Evolutionary conservation across 2,888 invertebrate species (phyloP).

Genomic region (Drosophila parthenogenetica): DNA sequence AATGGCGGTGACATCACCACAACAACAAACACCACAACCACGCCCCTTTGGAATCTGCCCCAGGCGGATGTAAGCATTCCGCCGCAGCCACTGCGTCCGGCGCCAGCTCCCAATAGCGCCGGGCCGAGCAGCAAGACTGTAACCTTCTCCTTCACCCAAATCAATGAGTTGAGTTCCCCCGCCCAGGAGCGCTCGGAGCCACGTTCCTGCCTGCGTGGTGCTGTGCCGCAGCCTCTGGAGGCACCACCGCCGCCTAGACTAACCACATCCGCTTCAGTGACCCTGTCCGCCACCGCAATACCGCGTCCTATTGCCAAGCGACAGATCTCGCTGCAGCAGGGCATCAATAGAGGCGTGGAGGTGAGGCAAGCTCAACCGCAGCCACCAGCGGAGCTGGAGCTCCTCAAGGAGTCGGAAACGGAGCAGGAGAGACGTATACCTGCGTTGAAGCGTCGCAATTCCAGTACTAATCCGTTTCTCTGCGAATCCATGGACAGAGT

Average conservation of each 20-base stretch:
- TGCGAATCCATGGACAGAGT: conserved; percentile 61
- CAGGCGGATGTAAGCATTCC: conserved; percentile 86
- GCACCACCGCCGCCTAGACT: conserved; percentile 75
- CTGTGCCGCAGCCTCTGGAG: conserved; percentile 72
- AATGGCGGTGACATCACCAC: conserved; percentile 2
- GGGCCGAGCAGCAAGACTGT: conserved; percentile 76
- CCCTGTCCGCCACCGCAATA: conserved; percentile 76
- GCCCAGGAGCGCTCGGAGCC: conserved; percentile 36
- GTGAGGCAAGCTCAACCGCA: no score
- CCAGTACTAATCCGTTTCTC: conserved; percentile 83
- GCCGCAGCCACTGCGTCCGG: conserved; percentile 89
- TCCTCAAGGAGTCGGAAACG: not conserved
- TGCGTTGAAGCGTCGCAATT: conserved; percentile 71
- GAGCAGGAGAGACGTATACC: conserved; percentile 53
- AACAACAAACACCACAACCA: conserved; percentile 56
- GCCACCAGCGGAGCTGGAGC: not conserved
- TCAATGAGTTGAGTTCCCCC: conserved; percentile 53
- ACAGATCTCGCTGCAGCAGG: conserved; percentile 78
- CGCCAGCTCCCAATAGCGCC: conserved; percentile 85
- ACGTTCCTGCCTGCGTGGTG: conserved; percentile 54
- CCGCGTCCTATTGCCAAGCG: conserved; percentile 83
- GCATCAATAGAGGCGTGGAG: conserved; percentile 51
- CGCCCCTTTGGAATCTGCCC: conserved; percentile 84
- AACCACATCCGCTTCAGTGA: conserved; percentile 69
- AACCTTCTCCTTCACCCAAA: conserved; percentile 74